Conservation (phyloP, 2,888 invertebrate species). For the Entomobrya proxima region DNA sequence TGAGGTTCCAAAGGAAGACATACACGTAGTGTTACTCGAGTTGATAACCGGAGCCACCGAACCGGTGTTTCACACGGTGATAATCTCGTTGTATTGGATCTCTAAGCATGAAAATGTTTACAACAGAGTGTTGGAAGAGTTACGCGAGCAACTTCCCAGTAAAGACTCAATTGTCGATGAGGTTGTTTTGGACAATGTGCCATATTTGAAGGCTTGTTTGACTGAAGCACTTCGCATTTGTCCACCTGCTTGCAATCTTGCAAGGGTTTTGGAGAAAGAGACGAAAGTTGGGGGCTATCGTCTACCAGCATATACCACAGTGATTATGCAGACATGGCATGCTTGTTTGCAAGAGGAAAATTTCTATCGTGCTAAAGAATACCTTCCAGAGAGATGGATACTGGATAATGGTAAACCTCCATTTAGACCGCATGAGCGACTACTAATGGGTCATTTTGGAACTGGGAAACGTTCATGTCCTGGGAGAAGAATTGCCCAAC, state of each 20-base stretch:
- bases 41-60: conserved; percentile 92
- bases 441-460: conserved; percentile 88
- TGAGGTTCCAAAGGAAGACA: conserved; percentile 84
- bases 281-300: conserved; percentile 83
- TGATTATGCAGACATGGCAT: conserved; percentile 89
- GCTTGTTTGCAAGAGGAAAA: conserved; percentile 87
- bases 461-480: conserved; percentile 89
- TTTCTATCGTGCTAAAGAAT: conserved; percentile 84
- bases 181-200: conserved; percentile 82
- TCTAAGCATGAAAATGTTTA: conserved; percentile 84
- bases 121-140: conserved; percentile 83
- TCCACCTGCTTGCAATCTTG: conserved; percentile 88
- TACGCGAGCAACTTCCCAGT: conserved; percentile 78
- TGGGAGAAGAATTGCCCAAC: conserved; percentile 89
- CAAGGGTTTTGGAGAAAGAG: conserved; percentile 86
- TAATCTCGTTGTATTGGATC: conserved; percentile 86
- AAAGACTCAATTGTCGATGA: conserved; percentile 79
- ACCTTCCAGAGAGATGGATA: conserved; percentile 88
- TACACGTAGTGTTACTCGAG: conserved; percentile 83
- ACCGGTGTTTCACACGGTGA: conserved; percentile 89
- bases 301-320: conserved; percentile 85
- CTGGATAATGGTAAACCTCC: conserved; percentile 74
- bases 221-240: conserved; percentile 85
- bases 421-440: conserved; percentile 80
- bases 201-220: conserved; percentile 87